Percentiles rank a stretch among this genome's conserved stretches.
Evolutionary conservation across 1,140 invertebrate species (phyloP).

Genomic region (Drosophila saltans): DNA sequence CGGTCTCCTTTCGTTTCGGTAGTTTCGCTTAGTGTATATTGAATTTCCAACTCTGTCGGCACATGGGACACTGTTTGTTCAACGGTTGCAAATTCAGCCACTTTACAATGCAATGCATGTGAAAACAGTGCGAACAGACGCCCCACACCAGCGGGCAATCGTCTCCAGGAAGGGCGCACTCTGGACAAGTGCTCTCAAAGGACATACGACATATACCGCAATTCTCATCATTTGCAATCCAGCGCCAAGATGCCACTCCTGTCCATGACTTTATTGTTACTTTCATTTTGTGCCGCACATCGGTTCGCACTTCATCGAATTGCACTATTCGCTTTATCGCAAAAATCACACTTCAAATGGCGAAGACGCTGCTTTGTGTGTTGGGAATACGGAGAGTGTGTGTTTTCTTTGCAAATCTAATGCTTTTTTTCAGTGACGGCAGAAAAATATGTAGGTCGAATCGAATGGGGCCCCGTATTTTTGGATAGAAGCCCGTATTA

Average conservation of each 20-base stretch:
- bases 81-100: constrained; percentile 98
- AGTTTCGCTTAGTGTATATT: constrained; percentile 87
- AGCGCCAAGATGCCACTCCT: constrained; percentile 98
- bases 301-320: constrained; percentile 35
- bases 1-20: constrained; percentile 29
- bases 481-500: no score
- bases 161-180: constrained; percentile 99
- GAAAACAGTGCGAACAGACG: constrained; percentile 99
- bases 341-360: constrained; percentile 1
- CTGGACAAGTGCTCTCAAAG: constrained; percentile 98
- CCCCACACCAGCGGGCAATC: constrained; percentile 99
- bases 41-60: constrained; percentile 99
- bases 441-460: constrained; percentile 12
- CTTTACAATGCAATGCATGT: constrained; percentile 99
- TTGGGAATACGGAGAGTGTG: neutral
- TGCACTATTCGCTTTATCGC: neutral
- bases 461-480: no score
- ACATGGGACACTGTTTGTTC: constrained; percentile 99
- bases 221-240: constrained; percentile 99
- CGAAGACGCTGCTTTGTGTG: neutral
- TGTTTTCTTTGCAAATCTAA: constrained; percentile 4
- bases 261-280: constrained; percentile 88
- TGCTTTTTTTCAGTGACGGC: constrained; percentile 8
- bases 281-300: constrained; percentile 82
- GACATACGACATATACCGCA: constrained; percentile 99